Percentiles rank a stretch among this genome's conserved stretches.
phyloP scores from a whole-genome alignment of 2,113 vertebrate species.

The Rafetus swinhoei region DNA sequence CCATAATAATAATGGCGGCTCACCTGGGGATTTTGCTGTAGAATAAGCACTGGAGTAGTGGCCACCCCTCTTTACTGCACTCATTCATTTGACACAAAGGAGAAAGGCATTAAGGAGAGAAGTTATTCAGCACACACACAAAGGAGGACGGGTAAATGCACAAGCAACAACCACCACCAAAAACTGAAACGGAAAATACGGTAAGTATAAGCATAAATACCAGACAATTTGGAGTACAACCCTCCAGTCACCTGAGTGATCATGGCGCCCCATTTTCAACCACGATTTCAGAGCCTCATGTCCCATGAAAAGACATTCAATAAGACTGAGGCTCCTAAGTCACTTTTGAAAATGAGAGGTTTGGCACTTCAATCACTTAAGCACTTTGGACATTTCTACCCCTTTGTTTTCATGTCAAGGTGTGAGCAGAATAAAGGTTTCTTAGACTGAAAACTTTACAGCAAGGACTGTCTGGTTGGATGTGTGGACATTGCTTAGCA shows the following conservation, averaged over 20 bases:
- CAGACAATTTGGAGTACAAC: not conserved
- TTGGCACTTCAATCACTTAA: not conserved
- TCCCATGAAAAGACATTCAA: not conserved
- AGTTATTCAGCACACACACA: conserved; percentile 74
- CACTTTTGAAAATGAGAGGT: not conserved
- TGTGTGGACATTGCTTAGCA: not conserved
- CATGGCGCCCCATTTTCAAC: not conserved
- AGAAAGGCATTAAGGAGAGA: conserved; percentile 78
- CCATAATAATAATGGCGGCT: conserved; percentile 80
- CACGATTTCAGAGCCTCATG: not conserved
- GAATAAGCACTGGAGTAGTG: conserved; percentile 88
- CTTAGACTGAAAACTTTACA: not conserved
- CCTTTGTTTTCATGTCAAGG: not conserved
- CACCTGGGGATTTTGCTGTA: conserved; percentile 94
- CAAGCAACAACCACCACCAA: not conserved
- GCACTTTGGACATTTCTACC: not conserved
- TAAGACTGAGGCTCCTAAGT: not conserved
- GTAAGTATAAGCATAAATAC: conserved; percentile 19
- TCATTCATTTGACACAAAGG: conserved; percentile 77
- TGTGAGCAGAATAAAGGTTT: not conserved
- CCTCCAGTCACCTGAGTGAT: not conserved
- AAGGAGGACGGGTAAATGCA: conserved; percentile 44
- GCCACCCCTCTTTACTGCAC: conserved; percentile 88
- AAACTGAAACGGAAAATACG: not conserved
- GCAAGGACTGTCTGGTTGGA: not conserved